phyloP scores from a whole-genome alignment of 2,797 vertebrate genomes.

The Knipowitschia caucasica region DNA sequence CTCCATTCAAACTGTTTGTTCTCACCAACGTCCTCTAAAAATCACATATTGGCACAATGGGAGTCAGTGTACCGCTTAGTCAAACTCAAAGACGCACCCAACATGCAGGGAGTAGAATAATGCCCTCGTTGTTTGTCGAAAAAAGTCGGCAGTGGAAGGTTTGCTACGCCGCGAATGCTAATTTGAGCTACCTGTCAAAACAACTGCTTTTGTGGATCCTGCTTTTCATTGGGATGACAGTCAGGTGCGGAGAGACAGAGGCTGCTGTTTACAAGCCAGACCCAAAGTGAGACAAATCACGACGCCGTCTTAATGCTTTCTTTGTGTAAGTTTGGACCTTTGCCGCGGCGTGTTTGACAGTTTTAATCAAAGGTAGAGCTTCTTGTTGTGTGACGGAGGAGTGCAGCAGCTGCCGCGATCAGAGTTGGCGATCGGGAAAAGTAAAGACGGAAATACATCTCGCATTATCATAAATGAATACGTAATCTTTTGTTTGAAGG shows the following conservation, averaged over 20 bases:
- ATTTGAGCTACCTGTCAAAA: conserved; percentile 9
- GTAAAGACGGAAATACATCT: too few relatives aligned
- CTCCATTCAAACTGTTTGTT: conserved; percentile 17
- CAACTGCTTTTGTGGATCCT: neutral
- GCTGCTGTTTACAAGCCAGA: neutral
- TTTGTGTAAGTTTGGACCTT: conserved; percentile 1
- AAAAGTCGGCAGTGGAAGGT: neutral
- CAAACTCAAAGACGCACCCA: neutral
- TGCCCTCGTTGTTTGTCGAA: neutral
- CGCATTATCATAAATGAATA: too few relatives aligned
- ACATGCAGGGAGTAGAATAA: neutral
- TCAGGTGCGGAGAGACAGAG: neutral
- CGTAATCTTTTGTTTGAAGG: too few relatives aligned
- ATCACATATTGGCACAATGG: conserved; percentile 1
- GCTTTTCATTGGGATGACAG: conserved; percentile 4
- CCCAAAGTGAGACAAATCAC: neutral
- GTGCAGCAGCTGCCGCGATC: too few relatives aligned
- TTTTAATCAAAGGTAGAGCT: conserved; percentile 9
- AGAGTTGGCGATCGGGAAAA: too few relatives aligned
- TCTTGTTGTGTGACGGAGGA: neutral
- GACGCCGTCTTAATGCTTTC: neutral
- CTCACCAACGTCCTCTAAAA: conserved; percentile 5
- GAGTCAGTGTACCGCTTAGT: conserved; percentile 6
- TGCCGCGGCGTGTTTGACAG: neutral
- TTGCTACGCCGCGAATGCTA: neutral